Evolutionary conservation across 1,140 invertebrate species (phyloP), one percentile per base, ranked within the genome.

Genomic region (Drosophila subobscura): DNA sequence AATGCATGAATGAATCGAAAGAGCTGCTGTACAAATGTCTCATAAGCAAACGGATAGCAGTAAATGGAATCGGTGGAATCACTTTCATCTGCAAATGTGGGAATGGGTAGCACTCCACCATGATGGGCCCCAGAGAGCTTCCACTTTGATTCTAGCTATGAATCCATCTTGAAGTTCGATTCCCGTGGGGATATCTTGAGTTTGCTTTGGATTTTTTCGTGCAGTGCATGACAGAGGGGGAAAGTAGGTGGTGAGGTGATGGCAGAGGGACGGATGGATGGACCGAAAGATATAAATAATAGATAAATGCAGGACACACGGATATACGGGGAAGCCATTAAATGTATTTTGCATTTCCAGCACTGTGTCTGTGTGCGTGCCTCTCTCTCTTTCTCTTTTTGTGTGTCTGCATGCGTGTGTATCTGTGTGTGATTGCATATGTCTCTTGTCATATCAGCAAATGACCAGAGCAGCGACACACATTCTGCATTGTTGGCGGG

Each of bases 301-400:
- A 52, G 46, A 64, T 52, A 64, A 52, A 51, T 44, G 47, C 27
- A 52, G 51, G 33, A 51, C 45, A 50, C 46, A 44, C 14, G 4
- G 55, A 8, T 10, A 33, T 8, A 12, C 33, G 33, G 33, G 41
- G 61, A 68, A 33, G 27, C 44, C 63, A 67, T 55, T 68, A 47
- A 53, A 53, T 55, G 45, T 41, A 54, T 68, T 68, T 66, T 66
- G 23, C 60, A 46, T 67, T 68, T 47, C 42, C 65, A 68, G 50
- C 50, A 55, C 63, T n/a, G 63, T 14, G 3, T 37, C 29, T 23
- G 50, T 7, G 2, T 51, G 16, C 16, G 46, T 27, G 3, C 8
- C 8, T 25, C 5, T 29, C 5, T 29, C 6, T 29, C 1, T 23
- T 4, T 8, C 7, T 37, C 16, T 44, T 12, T 41, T 8, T 46